Evolutionary conservation across 2,888 invertebrate species (phyloP), one percentile per base, ranked within the genome.

Genomic region (Drosophila borborema): DNA sequence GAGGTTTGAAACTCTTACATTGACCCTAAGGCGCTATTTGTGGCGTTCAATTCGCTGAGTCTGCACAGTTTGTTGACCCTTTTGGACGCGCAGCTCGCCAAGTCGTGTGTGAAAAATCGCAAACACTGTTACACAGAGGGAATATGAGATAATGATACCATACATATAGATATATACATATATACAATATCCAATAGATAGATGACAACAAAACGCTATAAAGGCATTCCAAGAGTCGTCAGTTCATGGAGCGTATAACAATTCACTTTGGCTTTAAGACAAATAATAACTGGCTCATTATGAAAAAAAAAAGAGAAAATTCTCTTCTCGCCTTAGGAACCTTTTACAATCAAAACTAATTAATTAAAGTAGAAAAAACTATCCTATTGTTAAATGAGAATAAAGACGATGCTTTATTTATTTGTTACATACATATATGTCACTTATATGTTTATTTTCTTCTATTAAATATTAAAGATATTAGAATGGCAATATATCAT

Each of bases 51-150:
- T 72, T 56, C 63, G 56, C 65, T 73, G 65, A 71, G 58, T 74
- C 80, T 59, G 54, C 58, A 41, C 80, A 85, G 84, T 85, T 85
- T 85, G 77, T 88, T 85, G 84, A 85, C 86, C 84, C 80, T 81
- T 53, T 51, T 2, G 18, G 38, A 72, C 54, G 45, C 38, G 53
- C 34, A 51, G 16, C 53, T 36, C 36, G 4, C 36, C 6, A 79
- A 59, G 56, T 73, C 58, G 55, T 62, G 83, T 77, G 60, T 80
- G 68, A 74, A 74, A 80, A 74, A 81, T 71, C 64, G 71, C 71
- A 75, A 73, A 78, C 78, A 48, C 64, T 70, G 51, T 58, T 59
- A 51, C 49, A 68, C 71, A 45, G 49, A 53, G 81, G 59, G 73
- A 81, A 62, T 53, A 59, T 60, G 51, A 63, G 71, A 72, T 72